These are phyloP conservation scores for Alentia gelatinosa DNA, from an alignment of 2,888 invertebrate genomes.

Conservation along the genomic window DNA sequence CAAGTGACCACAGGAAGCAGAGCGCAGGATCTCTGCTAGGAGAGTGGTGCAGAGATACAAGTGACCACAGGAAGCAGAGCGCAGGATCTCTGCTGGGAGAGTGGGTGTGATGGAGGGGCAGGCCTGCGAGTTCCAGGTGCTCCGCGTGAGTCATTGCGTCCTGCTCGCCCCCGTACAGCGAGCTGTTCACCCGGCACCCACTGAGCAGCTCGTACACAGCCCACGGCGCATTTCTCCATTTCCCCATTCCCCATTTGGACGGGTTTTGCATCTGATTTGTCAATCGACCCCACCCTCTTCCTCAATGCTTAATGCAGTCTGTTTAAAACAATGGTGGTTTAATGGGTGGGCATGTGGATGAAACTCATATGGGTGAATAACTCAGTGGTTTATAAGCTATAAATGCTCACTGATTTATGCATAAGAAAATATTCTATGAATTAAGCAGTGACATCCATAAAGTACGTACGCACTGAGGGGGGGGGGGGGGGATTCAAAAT, in stretches of 20 bases:
- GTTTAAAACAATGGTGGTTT: no score
- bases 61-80: no score
- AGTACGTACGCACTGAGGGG: no score
- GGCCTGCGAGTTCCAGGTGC: background rate
- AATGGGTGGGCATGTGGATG: no score
- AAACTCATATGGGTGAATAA: no score
- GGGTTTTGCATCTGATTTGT: background rate
- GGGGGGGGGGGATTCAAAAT: no score
- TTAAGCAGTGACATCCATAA: no score
- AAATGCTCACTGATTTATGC: no score
- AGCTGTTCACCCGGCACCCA: background rate
- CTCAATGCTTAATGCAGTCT: background rate
- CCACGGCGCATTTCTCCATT: background rate
- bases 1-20: no score
- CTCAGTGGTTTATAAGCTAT: no score
- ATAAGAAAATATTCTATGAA: no score
- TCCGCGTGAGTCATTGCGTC: background rate
- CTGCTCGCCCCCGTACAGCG: background rate
- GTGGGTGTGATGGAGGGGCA: background rate
- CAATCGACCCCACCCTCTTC: background rate
- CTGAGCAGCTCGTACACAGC: background rate
- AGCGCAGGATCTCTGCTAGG: background rate
- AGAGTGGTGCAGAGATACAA: no score
- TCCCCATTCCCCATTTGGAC: background rate
- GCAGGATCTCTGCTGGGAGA: background rate